Conservation (phyloP, 1,140 invertebrate species). For the Lepidurus couesii region DNA sequence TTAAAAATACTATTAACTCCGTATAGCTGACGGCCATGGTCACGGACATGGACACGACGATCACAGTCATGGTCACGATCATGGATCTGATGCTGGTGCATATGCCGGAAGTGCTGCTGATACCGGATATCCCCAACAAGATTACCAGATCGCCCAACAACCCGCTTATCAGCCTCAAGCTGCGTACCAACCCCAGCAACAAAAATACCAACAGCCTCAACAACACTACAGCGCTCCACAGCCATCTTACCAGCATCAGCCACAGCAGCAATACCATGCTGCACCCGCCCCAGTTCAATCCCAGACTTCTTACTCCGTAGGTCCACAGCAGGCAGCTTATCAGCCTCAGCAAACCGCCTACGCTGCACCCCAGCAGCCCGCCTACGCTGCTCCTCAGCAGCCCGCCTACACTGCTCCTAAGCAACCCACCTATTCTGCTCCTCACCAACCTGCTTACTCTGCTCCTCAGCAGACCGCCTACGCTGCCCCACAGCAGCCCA, state of each 20-base stretch:
- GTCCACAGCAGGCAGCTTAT: neutral
- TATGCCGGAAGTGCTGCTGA: neutral
- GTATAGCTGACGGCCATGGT: neutral
- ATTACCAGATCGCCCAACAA: neutral
- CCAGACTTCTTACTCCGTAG: neutral
- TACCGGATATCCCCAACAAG: neutral
- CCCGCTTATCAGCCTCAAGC: neutral
- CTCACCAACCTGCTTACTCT: neutral
- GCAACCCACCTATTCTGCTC: neutral
- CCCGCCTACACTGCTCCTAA: neutral
- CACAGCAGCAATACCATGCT: constrained; percentile 5
- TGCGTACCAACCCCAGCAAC: neutral
- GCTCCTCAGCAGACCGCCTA: neutral
- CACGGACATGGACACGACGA: neutral
- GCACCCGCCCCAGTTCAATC: neutral
- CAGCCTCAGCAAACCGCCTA: neutral
- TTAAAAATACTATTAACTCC: neutral
- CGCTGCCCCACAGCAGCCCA: neutral
- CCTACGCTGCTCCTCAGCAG: neutral
- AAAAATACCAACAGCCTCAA: neutral
- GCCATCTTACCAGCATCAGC: neutral
- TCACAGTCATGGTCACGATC: neutral
- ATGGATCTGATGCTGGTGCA: too few species aligned
- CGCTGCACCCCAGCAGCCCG: neutral
- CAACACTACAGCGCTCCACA: neutral